Percentiles rank a stretch among this genome's conserved stretches.
phyloP scores from a whole-genome alignment of 2,113 vertebrate species.

The Glaucomys volans region DNA sequence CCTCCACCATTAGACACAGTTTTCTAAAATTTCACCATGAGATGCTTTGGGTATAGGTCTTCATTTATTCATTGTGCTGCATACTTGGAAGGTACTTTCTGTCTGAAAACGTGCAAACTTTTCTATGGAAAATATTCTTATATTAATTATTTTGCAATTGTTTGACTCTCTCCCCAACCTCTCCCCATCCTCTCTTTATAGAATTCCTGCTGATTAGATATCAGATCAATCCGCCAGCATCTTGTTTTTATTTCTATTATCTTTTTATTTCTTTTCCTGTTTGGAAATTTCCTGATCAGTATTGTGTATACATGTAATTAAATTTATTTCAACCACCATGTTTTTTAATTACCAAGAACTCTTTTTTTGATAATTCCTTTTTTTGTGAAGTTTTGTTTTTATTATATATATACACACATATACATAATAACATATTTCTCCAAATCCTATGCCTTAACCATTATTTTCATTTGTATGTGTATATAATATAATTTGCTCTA shows the following conservation, averaged over 20 bases:
- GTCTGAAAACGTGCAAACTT: not conserved
- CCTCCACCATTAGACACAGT: not conserved
- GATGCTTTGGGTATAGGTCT: not conserved
- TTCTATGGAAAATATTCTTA: not conserved
- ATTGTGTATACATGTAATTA: constrained; percentile 22
- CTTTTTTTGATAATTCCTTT: not conserved
- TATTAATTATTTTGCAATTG: not conserved
- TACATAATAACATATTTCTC: not conserved
- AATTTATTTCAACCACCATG: not conserved
- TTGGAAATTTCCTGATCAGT: constrained; percentile 5
- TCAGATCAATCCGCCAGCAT: not conserved
- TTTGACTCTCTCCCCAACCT: not conserved
- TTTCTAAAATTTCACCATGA: not conserved
- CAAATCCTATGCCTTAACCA: not conserved
- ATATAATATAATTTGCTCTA: not conserved
- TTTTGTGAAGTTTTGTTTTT: constrained; percentile 18
- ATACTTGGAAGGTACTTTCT: not conserved
- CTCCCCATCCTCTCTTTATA: not conserved
- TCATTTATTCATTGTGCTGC: not conserved
- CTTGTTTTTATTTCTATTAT: not conserved
- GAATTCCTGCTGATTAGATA: not conserved
- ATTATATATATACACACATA: not conserved
- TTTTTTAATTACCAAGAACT: constrained; percentile 16
- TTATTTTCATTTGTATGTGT: not conserved
- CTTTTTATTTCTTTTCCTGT: not conserved